Evolutionary conservation across 2,797 vertebrate species (phyloP), one percentile per base, ranked within the genome.

Genomic region (Eurystomus glaucurus): DNA sequence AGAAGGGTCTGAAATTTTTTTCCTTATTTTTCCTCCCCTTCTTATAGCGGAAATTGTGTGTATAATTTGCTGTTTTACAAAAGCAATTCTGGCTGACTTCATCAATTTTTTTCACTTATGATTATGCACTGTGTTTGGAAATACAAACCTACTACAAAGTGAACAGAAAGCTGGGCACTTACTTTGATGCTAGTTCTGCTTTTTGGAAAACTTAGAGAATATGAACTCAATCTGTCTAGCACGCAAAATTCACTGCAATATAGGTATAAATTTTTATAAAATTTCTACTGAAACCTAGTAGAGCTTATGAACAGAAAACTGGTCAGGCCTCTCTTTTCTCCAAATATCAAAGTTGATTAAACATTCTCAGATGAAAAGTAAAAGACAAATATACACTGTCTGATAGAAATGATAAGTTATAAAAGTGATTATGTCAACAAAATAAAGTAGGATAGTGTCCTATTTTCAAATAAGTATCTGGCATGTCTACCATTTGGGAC

Each of bases 101-200:
- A 55, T 76, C n/a, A 5, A 6, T 54, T 87, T 82, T 86, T 86
- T 93, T 61, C 23, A 29, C n/a, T 58, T 81, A 65, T 16, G 65
- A 70, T 85, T 91, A 76, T 48, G 28, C 39, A 43, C 31, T 69
- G 6, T 50, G 22, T 69, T 93, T 90, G 54, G 87, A 93, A 95
- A 85, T 41, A 25, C 68, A 90, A 89, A 55, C 31, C 46, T 88
- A n/a, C 76, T 78, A 82, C 35, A 45, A 90, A 93, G 39, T 1
- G 35, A 92, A 82, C 58, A 85, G 46, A 28, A 88, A 93, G 6
- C 20, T 72, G 62, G n/a, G 41, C 15, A 33, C 28, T 69, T 68
- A 61, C 60, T 96, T 95, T 94, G 80, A 90, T 81, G 43, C 23
- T 79, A 31, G 29, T 55, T 81, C 64, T 96, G 55, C 50, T 76